A percentile compares a stretch with the other conserved stretches of the same genome.
These are phyloP conservation scores for Hypotaenidia philippensis DNA, from an alignment of 2,797 vertebrate species.

Conservation along the genomic window DNA sequence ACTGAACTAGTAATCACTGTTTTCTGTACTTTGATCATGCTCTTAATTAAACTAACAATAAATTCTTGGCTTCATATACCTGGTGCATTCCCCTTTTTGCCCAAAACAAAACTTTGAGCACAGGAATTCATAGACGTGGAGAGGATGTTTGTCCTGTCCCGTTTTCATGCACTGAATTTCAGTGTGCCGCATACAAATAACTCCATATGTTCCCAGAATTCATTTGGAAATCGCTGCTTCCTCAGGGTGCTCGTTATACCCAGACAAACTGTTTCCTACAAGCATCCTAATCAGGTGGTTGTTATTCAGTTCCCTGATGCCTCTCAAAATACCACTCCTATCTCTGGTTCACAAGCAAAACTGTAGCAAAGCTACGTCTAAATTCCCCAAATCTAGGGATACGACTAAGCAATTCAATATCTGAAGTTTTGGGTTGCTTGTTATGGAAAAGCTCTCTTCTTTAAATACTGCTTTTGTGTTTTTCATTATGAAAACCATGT, in stretches of 20 bases:
- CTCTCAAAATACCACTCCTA: not conserved
- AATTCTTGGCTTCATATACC: not conserved
- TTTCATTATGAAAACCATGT: accelerated
- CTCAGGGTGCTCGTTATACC: not conserved
- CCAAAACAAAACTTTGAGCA: not conserved
- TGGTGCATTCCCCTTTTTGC: not conserved
- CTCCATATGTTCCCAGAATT: conserved; percentile 20
- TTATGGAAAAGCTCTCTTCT: not conserved
- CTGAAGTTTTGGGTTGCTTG: not conserved
- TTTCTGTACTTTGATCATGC: not conserved
- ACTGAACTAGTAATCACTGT: not conserved
- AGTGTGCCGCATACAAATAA: not conserved
- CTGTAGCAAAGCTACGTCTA: not conserved
- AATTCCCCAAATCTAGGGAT: not conserved
- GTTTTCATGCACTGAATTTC: not conserved
- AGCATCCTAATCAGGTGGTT: not conserved
- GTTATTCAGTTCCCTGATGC: not conserved
- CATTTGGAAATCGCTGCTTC: not conserved
- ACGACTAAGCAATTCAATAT: not conserved
- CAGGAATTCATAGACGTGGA: not conserved
- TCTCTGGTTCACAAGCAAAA: not conserved
- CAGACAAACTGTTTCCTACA: conserved; percentile 6
- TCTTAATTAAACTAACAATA: not conserved
- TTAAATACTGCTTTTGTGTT: not conserved
- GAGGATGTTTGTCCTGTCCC: not conserved